Base-by-base conservation (phyloP, 2,113 vertebrate genomes). In the Xiphias gladius region DNA sequence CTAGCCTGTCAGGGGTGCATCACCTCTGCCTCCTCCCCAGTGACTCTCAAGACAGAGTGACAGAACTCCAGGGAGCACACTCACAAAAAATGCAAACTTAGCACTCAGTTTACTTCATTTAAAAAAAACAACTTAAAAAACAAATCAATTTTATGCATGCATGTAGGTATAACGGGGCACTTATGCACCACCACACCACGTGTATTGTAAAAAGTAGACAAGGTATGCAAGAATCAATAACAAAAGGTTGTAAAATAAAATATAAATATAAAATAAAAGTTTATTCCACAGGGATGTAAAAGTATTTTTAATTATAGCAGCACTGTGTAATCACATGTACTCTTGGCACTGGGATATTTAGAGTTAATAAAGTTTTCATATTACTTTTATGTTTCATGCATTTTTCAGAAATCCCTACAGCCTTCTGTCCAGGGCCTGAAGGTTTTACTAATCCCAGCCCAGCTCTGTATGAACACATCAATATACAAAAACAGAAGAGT, bases 341-440 rank as follows among this genome's bases (percentile, higher is more conserved):
- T n/a, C 37, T 76, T 77, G 50, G 75, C 73, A 67, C 80, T 74
- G 78, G 71, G 76, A 90, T 91, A 83, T 93, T 92, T 91, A 82
- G 83, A 93, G 91, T 92, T 93, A 91, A 92, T 93, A 92, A 92
- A 93, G 87, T 93, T 93, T 93, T 91, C 80, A 93, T 91, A 91
- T 93, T 89, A 92, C 83, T 94, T 94, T 94, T 90, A 92, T 94
- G 91, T 94, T 93, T 92, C 88, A 92, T 92, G 87, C 86, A 92
- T 93, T 93, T 95, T 93, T 92, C 74, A 91, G 73, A 87, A 93
- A 86, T 94, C 92, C 93, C 92, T 39, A 61, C 48, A 90, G 92
- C 63, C 82, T 81, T 80, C 73, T 84, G 88, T 91, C 88, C 93
- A 87, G 90, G 77, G 83, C 87, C 80, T 71, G 71, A 87, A 83